Percentiles rank a stretch among this genome's conserved stretches.
Evolutionary conservation across 2,797 vertebrate genomes (phyloP).

Genomic region (Neosilurus hyrtlii): DNA sequence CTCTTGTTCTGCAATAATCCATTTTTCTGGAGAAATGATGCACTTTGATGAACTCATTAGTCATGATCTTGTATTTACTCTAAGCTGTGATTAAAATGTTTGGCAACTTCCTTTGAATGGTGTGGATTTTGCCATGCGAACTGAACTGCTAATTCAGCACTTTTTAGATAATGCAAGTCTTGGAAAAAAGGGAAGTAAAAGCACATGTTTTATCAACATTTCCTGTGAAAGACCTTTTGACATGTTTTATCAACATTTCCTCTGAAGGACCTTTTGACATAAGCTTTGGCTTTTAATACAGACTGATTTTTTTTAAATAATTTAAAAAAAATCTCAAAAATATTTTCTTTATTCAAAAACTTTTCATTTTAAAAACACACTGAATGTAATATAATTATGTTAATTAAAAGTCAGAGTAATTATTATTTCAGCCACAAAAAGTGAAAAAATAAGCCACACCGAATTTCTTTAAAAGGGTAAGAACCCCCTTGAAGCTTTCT

Average conservation of each 20-base stretch:
- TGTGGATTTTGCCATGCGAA: neutral
- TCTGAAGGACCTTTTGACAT: neutral
- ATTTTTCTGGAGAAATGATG: neutral
- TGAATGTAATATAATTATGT: neutral
- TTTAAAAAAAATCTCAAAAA: too few relatives aligned
- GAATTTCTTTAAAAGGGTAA: neutral
- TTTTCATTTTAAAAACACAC: neutral
- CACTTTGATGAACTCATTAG: too few relatives aligned
- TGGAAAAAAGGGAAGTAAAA: constrained; percentile 4
- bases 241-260: constrained; percentile 22
- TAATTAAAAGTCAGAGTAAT: neutral
- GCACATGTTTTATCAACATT: constrained; percentile 7
- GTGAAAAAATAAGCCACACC: too few relatives aligned
- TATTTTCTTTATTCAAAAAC: neutral
- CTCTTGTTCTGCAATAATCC: neutral
- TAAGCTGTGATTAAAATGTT: neutral
- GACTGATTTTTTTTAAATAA: neutral
- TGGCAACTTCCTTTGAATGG: neutral
- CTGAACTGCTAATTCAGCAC: constrained; percentile 11
- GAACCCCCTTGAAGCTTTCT: neutral
- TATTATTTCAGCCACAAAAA: neutral
- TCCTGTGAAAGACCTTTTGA: constrained; percentile 13
- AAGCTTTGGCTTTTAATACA: neutral
- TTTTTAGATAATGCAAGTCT: constrained; percentile 18
- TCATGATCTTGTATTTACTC: neutral